Evolutionary conservation across 35 echinoderm and acorn worm genomes (phyloP).

Genomic region (Acanthaster planci): DNA sequence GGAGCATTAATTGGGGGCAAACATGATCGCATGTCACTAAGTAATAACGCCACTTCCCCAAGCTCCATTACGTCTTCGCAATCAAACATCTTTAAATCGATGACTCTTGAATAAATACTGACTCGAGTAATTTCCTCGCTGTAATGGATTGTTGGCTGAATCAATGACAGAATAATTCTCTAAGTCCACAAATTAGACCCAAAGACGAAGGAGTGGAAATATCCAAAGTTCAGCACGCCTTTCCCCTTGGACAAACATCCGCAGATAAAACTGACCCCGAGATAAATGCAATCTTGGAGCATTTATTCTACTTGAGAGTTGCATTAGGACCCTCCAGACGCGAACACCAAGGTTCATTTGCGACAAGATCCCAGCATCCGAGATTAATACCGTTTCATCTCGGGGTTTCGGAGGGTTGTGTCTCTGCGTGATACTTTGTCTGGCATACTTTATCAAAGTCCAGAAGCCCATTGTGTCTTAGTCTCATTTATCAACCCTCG

Average conservation of each 20-base stretch:
- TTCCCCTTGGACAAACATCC: neutral
- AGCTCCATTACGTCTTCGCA: neutral
- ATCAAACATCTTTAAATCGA: conserved; percentile 17
- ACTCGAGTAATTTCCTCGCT: conserved; percentile 14
- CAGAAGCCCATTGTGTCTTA: neutral
- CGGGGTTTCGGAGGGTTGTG: neutral
- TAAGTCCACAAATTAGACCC: conserved; percentile 19
- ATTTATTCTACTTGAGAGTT: conserved; percentile 12
- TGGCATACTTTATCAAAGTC: conserved; percentile 11
- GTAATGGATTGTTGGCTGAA: conserved; percentile 2
- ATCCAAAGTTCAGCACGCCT: conserved; percentile 20
- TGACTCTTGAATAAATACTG: conserved; percentile 26
- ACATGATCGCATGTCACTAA: conserved; percentile 16
- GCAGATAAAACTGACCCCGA: neutral
- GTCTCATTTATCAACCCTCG: neutral
- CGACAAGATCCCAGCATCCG: neutral
- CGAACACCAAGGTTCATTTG: conserved; percentile 2
- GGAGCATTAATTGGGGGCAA: conserved; percentile 1
- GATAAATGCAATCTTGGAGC: neutral
- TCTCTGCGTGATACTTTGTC: neutral
- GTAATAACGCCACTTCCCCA: neutral
- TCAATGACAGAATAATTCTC: conserved; percentile 22
- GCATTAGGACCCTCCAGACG: conserved; percentile 10
- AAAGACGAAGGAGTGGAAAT: neutral
- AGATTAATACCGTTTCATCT: neutral